Evolutionary conservation across 1,140 invertebrate genomes (phyloP), one percentile per base, ranked within the genome.

Genomic region (Vanessa tameamea): DNA sequence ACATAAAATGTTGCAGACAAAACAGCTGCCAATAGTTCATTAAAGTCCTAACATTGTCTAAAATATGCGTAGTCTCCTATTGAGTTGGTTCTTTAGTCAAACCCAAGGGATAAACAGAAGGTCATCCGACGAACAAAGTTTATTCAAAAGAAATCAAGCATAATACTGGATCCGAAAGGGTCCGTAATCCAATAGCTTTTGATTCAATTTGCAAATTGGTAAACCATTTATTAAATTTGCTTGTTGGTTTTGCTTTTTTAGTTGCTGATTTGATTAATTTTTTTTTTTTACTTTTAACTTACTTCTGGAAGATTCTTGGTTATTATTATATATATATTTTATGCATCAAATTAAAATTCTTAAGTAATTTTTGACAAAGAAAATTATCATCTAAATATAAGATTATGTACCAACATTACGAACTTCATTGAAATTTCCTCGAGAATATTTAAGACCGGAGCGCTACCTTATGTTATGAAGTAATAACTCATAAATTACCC

Each of bases 141-240:
- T 59, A 72, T 66, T 72, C 64, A 65, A 59, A 72, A 59, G 70
- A 64, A 72, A 72, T 66, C 64, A 66, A 66, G 31, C 43, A 55
- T 31, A 55, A 48, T 71, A 47, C 59, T 48, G 13, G 37, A 20
- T 26, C 9, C 20, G 16, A 64, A 61, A 61, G 20, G 61, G 63
- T 14, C 37, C 23, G 50, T 55, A 64, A 64, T 71, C 47, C 26
- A 53, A 71, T 64, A 64, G 48, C 20, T 64, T 61, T 71, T 61
- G 11, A 55, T 71, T 53, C 37, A 51, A 71, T 71, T 64, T 71
- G 61, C n/a, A 61, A 47, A 70, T 70, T 70, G 26, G 48, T 53
- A 43, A 8, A 43, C 51, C 47, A 55, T 55, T 68, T 20, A 43
- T 61, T 31, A 31, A 26, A 16, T 61, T 61, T 43, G 20, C 23